phyloP scores from a whole-genome alignment of 2,888 invertebrate species.

The Anodontia alba region DNA sequence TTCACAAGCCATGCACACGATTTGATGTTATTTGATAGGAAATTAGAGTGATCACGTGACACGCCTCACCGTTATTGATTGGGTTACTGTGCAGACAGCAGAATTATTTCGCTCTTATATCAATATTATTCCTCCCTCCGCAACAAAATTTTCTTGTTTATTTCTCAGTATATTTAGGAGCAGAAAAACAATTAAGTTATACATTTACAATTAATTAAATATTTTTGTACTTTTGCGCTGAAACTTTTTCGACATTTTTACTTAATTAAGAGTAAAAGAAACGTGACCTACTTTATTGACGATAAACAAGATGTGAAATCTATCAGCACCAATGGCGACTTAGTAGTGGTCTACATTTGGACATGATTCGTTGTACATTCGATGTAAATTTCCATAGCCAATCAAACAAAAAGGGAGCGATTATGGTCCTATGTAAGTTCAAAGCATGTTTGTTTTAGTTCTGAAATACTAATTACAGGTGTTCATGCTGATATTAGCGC shows the following conservation, averaged over 20 bases:
- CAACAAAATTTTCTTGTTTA: no score
- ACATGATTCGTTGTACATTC: constrained; percentile 91
- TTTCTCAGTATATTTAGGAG: no score
- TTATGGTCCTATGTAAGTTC: constrained; percentile 90
- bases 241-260: no score
- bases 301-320: not conserved
- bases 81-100: constrained; percentile 46
- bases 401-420: constrained; percentile 90
- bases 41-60: constrained; percentile 68
- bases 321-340: constrained; percentile 78
- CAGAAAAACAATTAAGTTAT: no score
- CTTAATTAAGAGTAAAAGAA: no score
- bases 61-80: constrained; percentile 55
- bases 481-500: not conserved
- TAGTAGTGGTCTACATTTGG: constrained; percentile 67
- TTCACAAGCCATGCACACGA: constrained; percentile 56
- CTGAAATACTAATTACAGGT: not conserved
- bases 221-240: no score
- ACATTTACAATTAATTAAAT: no score
- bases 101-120: constrained; percentile 43
- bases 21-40: constrained; percentile 67
- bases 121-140: not conserved
- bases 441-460: constrained; percentile 62
- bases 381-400: constrained; percentile 90
- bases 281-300: not conserved